Conservation (phyloP, 2,888 invertebrate species). For the Allacma fusca region DNA sequence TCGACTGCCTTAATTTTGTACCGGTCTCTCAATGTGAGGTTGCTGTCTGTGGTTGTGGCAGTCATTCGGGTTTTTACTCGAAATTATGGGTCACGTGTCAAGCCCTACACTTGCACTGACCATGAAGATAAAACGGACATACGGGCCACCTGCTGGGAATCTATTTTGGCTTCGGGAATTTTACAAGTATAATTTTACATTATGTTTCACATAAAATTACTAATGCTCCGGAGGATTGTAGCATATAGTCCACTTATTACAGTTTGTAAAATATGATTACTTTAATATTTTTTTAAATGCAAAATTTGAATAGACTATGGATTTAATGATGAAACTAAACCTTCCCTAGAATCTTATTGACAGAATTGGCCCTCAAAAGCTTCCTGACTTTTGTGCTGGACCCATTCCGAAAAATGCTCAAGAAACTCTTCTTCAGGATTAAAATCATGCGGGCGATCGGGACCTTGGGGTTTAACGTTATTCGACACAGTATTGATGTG, state of each 20-base stretch:
- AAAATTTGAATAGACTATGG: no score
- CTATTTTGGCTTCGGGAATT: constrained; percentile 8
- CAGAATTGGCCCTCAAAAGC: background rate
- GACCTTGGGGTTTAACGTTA: constrained; percentile 21
- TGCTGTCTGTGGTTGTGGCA: constrained; percentile 8
- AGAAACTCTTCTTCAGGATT: background rate
- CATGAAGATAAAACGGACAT: background rate
- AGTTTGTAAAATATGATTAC: no score
- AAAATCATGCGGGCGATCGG: background rate
- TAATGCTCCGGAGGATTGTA: background rate
- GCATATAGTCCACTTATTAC: no score
- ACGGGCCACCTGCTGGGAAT: constrained; percentile 9
- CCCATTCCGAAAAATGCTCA: background rate
- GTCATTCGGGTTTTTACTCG: background rate
- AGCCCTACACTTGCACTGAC: background rate
- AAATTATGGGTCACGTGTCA: background rate
- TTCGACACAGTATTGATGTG: constrained; percentile 28
- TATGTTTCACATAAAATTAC: background rate
- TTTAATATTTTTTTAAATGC: no score
- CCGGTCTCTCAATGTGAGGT: constrained; percentile 22
- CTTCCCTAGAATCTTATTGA: constrained; percentile 6
- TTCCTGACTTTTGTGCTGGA: constrained; percentile 10
- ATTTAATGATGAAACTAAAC: no score
- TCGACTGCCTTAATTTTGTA: constrained; percentile 3
- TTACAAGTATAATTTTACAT: constrained; percentile 19